phyloP scores from a whole-genome alignment of 2,888 invertebrate genomes.

The Muschampia staudingeri region DNA sequence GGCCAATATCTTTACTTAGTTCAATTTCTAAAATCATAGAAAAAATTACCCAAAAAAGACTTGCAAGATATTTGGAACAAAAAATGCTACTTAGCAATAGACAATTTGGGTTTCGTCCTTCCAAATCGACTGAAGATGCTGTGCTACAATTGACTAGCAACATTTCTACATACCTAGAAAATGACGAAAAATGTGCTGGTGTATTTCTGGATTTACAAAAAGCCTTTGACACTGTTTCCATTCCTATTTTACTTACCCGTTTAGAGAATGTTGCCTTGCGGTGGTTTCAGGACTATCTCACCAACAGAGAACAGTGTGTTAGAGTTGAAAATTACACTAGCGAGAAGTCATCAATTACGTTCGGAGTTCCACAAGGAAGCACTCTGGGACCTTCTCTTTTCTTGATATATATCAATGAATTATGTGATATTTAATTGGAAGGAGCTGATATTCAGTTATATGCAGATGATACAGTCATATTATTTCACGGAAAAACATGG shows the following conservation, averaged over 20 bases:
- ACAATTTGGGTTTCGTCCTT: conserved; percentile 23
- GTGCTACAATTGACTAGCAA: not conserved
- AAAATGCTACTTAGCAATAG: not conserved
- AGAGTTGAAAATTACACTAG: not conserved
- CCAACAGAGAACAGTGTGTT: conserved; percentile 11
- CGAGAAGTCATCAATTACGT: not conserved
- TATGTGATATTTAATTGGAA: conserved; percentile 7
- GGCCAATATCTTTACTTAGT: conserved; percentile 39
- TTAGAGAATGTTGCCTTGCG: conserved; percentile 24
- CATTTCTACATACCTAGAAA: conserved; percentile 17
- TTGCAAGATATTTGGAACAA: conserved; percentile 1
- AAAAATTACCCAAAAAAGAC: conserved; percentile 40
- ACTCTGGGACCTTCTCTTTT: conserved; percentile 20
- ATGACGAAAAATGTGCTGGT: conserved; percentile 30
- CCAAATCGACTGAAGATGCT: conserved; percentile 37
- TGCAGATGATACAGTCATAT: conserved; percentile 20
- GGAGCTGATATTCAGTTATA: not conserved
- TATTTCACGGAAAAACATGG: conserved; percentile 16
- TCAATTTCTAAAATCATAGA: conserved; percentile 43
- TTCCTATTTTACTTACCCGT: conserved; percentile 18
- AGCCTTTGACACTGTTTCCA: conserved; percentile 34
- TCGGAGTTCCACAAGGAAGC: conserved; percentile 37
- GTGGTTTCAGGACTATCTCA: conserved; percentile 38
- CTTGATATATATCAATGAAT: conserved; percentile 21
- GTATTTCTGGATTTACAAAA: conserved; percentile 44